Evolutionary conservation across 2,888 invertebrate species (phyloP), one percentile per base, ranked within the genome.

Genomic region (Thecophora atra): DNA sequence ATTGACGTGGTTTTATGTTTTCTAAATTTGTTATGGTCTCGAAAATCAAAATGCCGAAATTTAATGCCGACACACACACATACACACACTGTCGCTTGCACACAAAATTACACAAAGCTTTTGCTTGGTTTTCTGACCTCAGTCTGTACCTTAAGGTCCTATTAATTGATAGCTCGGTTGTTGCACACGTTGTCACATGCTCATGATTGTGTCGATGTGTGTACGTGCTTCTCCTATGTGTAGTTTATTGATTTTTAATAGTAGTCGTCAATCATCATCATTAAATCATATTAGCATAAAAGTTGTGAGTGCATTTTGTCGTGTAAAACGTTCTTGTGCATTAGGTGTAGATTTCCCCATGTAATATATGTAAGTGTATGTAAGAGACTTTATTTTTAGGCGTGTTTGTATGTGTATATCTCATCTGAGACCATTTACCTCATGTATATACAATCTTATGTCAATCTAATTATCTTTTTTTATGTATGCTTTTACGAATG

Each of bases 111-210:
- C 11, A 37, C 37, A 2, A 2, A 37, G 37, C 37, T 37, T 80
- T 81, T 81, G 81, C 81, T 81, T 81, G 81, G 81, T 81, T 81
- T 81, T 81, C 81, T 81, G 79, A 79, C 81, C 79, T 80, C 62
- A 30, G 69, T 60, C 65, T 67, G 30, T 58, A 56, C 60, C 17
- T 69, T 17, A n/a, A n/a, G n/a, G n/a, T n/a, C n/a, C n/a, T n/a
- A n/a, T n/a, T n/a, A n/a, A n/a, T n/a, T n/a, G n/a, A n/a, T n/a
- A n/a, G n/a, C n/a, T n/a, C n/a, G n/a, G n/a, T n/a, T n/a, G n/a
- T n/a, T n/a, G n/a, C n/a, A n/a, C n/a, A n/a, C n/a, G n/a, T n/a
- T n/a, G n/a, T n/a, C n/a, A n/a, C n/a, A n/a, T n/a, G 28, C 70
- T 24, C 60, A 37, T 70, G n/a, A 28, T 42, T 71, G 26, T 69